Percentiles rank a stretch among this genome's conserved stretches.
These are phyloP conservation scores for Channallabes apus DNA, from an alignment of 2,797 vertebrate species.

Conservation along the genomic window DNA sequence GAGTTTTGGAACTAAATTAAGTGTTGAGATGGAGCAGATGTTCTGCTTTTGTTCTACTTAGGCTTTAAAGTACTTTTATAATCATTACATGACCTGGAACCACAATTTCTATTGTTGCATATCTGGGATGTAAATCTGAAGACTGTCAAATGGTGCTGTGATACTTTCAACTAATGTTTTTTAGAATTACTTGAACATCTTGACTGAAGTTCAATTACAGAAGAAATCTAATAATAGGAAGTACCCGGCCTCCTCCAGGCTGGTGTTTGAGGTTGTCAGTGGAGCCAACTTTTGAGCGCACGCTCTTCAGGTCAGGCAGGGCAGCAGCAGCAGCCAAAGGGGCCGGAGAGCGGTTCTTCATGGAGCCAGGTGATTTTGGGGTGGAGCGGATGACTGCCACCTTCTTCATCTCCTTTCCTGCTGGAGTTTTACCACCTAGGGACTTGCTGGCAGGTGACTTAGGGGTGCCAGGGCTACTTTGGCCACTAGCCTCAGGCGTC, in stretches of 20 bases:
- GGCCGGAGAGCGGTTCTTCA: slow-evolving; percentile 83
- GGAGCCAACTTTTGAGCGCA: slow-evolving; percentile 92
- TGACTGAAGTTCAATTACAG: not conserved
- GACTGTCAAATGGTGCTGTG: not conserved
- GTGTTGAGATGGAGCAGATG: not conserved
- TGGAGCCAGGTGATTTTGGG: slow-evolving; percentile 89
- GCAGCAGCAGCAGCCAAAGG: slow-evolving; percentile 68
- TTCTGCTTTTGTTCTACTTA: not conserved
- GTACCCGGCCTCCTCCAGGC: slow-evolving; percentile 93
- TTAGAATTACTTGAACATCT: not conserved
- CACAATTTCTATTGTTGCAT: not conserved
- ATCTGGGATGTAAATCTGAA: not conserved
- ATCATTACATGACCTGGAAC: not conserved
- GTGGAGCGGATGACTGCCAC: slow-evolving; percentile 91
- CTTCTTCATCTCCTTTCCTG: slow-evolving; percentile 89
- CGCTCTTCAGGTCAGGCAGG: slow-evolving; percentile 89
- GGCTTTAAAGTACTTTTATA: not conserved
- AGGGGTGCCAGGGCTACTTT: slow-evolving; percentile 90
- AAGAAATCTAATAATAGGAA: slow-evolving; percentile 2
- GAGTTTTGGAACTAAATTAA: not conserved
- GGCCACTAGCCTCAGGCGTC: slow-evolving; percentile 85
- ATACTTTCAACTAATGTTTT: not conserved
- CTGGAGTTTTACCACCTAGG: slow-evolving; percentile 76
- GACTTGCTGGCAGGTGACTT: slow-evolving; percentile 88
- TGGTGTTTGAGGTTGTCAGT: slow-evolving; percentile 94